Evolutionary conservation across 2,113 vertebrate genomes (phyloP), one percentile per base, ranked within the genome.

Genomic region (Peromyscus leucopus): DNA sequence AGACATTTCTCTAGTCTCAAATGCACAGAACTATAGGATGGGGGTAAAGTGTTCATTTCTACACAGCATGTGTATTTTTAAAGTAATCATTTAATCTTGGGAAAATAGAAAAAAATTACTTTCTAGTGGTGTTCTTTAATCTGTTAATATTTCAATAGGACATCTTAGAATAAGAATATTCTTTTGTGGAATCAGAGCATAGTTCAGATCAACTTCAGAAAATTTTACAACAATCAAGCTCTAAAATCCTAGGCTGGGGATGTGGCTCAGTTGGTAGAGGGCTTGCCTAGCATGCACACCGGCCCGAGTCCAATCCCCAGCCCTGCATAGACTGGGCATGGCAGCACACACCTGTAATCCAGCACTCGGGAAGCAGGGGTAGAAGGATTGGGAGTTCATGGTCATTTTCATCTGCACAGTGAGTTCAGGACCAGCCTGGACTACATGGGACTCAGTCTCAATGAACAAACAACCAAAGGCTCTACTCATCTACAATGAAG

Each of bases 161-260:
- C 42, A 59, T 65, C 75, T 93, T 83, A 91, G 67, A 93, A 55
- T 78, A 93, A 95, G 61, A 59, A 67, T 91, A 39, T 88, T 93
- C 61, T 42, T 93, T 92, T 88, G 26, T 84, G 10, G 71, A 65
- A 88, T 88, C 48, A 88, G 5, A 46, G 5, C 67, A 92, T 4
- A 96, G 82, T 28, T 79, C 28, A 79, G n/a, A 88, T 72, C 55
- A 87, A 90, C 36, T 76, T 94, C 17, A 90, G 51, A 63, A 79
- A 19, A 33, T 33, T 33, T 79, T 51, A 51, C 13, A 79, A 63
- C 21, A 61, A 61, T 82, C 42, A 90, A 67, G n/a, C 46, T 92
- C 24, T 91, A 7, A 63, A 42, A 84, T 24, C 69, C n/a, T 39
- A 36, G 72, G n/a, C 36, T 72, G 17, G 17, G 7, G 17, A 48